Conservation (phyloP, 92 coral and sea anemone genomes). For the Pocillopora grandis region DNA sequence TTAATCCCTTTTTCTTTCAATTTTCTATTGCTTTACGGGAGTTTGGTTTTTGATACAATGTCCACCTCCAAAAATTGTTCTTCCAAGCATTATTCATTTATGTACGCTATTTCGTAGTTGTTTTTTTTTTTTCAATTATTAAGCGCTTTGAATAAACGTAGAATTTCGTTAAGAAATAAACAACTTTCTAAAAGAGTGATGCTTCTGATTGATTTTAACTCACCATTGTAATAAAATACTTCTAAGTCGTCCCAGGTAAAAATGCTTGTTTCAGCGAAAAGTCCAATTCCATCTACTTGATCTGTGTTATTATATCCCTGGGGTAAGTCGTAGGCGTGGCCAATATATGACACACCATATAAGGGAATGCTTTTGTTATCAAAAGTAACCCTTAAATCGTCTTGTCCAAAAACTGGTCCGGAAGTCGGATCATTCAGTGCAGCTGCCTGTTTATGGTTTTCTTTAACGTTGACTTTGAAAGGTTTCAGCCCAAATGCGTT, state of each 20-base stretch:
- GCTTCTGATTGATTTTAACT: not conserved
- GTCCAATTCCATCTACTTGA: not conserved
- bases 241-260: conserved; percentile 38
- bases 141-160: not conserved
- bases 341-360: not conserved
- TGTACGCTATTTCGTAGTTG: not conserved
- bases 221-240: conserved; percentile 42
- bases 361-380: not conserved
- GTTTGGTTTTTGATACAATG: too few species aligned
- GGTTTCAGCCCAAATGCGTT: conserved; percentile 31
- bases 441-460: not conserved
- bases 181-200: too few species aligned
- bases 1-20: too few species aligned
- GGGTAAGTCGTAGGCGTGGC: conserved; percentile 24
- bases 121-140: not conserved
- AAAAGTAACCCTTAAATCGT: conserved; percentile 6
- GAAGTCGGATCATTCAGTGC: conserved; percentile 19
- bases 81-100: too few species aligned
- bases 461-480: conserved; percentile 19
- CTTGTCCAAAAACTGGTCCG: conserved; percentile 38
- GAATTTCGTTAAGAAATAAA: not conserved
- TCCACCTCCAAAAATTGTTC: too few species aligned
- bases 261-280: conserved; percentile 15
- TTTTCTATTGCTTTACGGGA: too few species aligned
- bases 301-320: not conserved